Conservation (phyloP, 2,113 vertebrate species). For the Lepidothrix coronata region DNA sequence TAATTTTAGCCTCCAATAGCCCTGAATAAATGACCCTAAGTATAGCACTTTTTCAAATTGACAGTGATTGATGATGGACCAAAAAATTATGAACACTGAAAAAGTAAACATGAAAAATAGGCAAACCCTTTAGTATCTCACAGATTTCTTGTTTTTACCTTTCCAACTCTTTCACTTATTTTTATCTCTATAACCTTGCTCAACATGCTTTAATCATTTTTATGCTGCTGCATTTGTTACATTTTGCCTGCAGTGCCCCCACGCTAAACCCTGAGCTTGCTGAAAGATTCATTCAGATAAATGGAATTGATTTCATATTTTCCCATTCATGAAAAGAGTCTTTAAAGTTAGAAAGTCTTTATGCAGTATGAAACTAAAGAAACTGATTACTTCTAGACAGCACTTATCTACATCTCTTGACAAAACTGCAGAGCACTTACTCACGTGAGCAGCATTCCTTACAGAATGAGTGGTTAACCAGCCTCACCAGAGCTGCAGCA, state of each 20-base stretch:
- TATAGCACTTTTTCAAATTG: slow-evolving; percentile 88
- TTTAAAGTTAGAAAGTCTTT: slow-evolving; percentile 38
- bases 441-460: background rate
- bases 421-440: background rate
- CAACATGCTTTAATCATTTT: slow-evolving; percentile 51
- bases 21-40: slow-evolving; percentile 90
- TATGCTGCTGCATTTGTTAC: background rate
- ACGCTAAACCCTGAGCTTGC: slow-evolving; percentile 26
- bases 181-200: slow-evolving; percentile 34
- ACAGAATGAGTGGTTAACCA: background rate
- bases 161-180: slow-evolving; percentile 50
- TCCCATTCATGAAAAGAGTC: slow-evolving; percentile 41
- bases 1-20: slow-evolving; percentile 90
- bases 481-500: background rate
- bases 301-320: slow-evolving; percentile 67
- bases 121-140: slow-evolving; percentile 57
- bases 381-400: slow-evolving; percentile 38
- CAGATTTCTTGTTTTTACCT: slow-evolving; percentile 57
- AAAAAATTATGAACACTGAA: slow-evolving; percentile 85
- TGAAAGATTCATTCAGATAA: slow-evolving; percentile 57
- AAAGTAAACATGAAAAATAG: slow-evolving; percentile 86
- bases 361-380: slow-evolving; percentile 28
- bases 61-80: slow-evolving; percentile 90
- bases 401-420: slow-evolving; percentile 24
- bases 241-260: slow-evolving; percentile 33